Percentiles rank a stretch among this genome's conserved stretches.
Conservation (phyloP, 2,888 invertebrate genomes). For the Eilema sororculum region DNA sequence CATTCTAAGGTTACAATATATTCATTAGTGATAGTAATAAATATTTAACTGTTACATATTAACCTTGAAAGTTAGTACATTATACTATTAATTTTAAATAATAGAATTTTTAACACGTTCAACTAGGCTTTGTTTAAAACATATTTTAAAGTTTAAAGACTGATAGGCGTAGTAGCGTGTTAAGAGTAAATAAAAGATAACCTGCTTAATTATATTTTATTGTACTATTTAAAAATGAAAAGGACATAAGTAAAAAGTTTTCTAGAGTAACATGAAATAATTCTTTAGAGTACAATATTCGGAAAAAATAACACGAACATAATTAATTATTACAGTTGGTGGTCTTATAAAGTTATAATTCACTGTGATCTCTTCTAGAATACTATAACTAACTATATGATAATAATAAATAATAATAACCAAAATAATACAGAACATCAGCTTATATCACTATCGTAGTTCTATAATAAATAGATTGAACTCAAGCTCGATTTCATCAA, state of each 20-base stretch:
- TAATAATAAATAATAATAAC: neutral
- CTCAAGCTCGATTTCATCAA: too few relatives aligned
- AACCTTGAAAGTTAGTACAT: neutral
- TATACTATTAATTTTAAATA: neutral
- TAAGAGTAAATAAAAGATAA: neutral
- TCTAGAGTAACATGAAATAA: neutral
- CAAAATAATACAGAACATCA: too few relatives aligned
- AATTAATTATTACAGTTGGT: neutral
- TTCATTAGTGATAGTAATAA: too few relatives aligned
- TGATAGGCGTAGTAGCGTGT: neutral
- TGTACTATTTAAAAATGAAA: neutral
- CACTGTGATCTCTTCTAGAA: neutral
- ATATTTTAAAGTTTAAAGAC: neutral
- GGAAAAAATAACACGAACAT: neutral
- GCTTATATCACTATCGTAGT: too few relatives aligned
- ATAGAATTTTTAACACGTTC: neutral
- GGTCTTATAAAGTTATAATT: neutral
- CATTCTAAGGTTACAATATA: too few relatives aligned
- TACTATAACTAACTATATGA: too few relatives aligned
- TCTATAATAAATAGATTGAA: too few relatives aligned
- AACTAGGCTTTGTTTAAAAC: neutral
- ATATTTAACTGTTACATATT: neutral
- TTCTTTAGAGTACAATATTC: neutral
- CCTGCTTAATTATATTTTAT: constrained; percentile 1
- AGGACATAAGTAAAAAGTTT: neutral